Conservation (phyloP, 2,113 vertebrate genomes). For the Syngnathus scovelli region DNA sequence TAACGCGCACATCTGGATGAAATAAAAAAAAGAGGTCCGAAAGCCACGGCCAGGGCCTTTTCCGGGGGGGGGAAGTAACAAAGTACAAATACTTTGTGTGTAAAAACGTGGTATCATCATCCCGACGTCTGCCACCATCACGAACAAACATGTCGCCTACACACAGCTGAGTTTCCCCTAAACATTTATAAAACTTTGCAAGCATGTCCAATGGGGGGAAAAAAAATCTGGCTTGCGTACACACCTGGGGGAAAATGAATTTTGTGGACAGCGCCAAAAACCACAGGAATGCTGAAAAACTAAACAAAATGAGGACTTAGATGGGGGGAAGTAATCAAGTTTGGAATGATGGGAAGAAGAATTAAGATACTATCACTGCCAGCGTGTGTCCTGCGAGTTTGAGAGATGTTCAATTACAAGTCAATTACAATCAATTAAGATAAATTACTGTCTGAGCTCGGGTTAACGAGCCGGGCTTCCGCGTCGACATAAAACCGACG, state of each 20-base stretch:
- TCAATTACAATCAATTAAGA: conserved; percentile 15
- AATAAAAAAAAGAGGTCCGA: background rate
- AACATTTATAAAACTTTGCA: conserved; percentile 52
- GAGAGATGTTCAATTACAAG: conserved; percentile 10
- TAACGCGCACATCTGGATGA: background rate
- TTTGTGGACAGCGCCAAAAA: conserved; percentile 10
- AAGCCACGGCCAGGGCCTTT: background rate
- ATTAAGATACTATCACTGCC: conserved; percentile 24
- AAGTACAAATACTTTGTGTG: conserved; percentile 1
- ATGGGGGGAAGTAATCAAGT: background rate
- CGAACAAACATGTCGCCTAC: conserved; percentile 43
- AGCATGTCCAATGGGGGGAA: conserved; percentile 27
- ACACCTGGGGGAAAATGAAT: conserved; percentile 43
- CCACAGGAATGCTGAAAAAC: conserved; percentile 7
- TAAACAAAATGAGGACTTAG: background rate
- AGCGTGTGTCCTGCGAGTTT: conserved; percentile 26
- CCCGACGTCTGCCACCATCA: conserved; percentile 18
- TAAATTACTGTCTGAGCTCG: conserved; percentile 3
- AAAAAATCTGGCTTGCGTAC: conserved; percentile 21
- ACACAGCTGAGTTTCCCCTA: conserved; percentile 33
- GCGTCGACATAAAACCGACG: background rate
- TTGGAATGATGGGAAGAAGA: conserved; percentile 22
- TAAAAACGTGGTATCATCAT: conserved; percentile 25
- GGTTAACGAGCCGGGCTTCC: background rate
- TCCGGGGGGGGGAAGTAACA: background rate